Percentiles rank a stretch among this genome's conserved stretches.
These are phyloP conservation scores for Omphaloscelis lunosa DNA, from an alignment of 2,888 invertebrate genomes.

Conservation along the genomic window DNA sequence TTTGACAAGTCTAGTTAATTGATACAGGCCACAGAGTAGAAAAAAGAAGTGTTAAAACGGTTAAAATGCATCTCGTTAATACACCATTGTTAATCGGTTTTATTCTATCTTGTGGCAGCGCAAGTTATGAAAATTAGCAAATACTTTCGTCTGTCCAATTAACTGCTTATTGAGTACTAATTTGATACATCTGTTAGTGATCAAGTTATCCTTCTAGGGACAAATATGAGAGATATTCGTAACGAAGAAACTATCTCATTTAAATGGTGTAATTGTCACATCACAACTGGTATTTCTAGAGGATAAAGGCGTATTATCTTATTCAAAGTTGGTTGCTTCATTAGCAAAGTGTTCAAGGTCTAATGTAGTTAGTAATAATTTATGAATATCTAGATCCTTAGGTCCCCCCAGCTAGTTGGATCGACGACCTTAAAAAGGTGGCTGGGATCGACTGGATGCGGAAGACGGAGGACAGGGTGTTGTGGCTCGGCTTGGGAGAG, in stretches of 20 bases:
- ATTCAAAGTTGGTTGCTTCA: slow-evolving; percentile 5
- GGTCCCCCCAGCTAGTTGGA: too few relatives aligned
- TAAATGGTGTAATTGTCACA: slow-evolving; percentile 28
- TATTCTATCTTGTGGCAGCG: neutral
- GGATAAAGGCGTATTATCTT: neutral
- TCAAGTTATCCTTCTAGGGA: slow-evolving; percentile 35
- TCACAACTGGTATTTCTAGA: neutral
- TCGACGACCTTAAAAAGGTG: too few relatives aligned
- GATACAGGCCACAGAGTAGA: neutral
- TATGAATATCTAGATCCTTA: neutral
- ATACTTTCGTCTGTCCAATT: slow-evolving; percentile 39
- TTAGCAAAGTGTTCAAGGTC: neutral
- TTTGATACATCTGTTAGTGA: slow-evolving; percentile 40
- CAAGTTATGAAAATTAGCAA: slow-evolving; percentile 45
- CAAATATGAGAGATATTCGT: slow-evolving; percentile 31
- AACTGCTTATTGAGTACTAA: slow-evolving; percentile 39
- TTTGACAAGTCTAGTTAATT: slow-evolving; percentile 18
- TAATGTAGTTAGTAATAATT: neutral
- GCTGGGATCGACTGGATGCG: too few relatives aligned
- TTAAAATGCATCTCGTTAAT: slow-evolving; percentile 17
- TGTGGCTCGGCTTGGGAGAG: too few relatives aligned
- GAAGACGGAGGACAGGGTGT: too few relatives aligned
- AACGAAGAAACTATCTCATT: slow-evolving; percentile 28
- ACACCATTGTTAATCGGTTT: slow-evolving; percentile 10
- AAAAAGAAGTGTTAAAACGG: slow-evolving; percentile 32